Evolutionary conservation across 2,113 vertebrate genomes (phyloP).

Genomic region (Microtus richardsoni): DNA sequence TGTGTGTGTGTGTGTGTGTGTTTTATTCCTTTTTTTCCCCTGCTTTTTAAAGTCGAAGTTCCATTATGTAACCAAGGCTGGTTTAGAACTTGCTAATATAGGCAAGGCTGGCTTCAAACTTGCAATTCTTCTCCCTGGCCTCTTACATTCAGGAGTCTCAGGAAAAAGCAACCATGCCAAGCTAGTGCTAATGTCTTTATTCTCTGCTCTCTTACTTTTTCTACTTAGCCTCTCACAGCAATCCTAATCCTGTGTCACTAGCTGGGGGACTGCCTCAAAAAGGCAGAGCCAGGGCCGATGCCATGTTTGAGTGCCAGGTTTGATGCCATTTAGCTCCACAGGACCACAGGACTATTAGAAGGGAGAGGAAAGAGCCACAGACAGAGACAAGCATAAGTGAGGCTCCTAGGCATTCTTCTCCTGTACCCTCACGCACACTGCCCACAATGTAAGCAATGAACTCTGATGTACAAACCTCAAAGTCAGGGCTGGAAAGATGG

Average conservation of each 20-base stretch:
- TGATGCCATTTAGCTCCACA: not conserved
- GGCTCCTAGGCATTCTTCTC: not conserved
- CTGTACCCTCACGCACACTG: not conserved
- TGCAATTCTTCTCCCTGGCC: not conserved
- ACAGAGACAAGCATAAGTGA: not conserved
- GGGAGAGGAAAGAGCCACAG: not conserved
- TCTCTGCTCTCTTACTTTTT: not conserved
- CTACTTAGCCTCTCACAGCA: not conserved
- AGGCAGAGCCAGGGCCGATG: not conserved
- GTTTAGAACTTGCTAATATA: not conserved
- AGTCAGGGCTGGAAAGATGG: too few relatives aligned
- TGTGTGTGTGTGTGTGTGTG: not conserved
- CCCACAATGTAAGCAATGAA: not conserved
- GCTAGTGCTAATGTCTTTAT: not conserved
- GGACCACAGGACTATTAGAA: not conserved
- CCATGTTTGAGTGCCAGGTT: too few relatives aligned
- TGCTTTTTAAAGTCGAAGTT: not conserved
- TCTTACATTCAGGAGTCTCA: not conserved
- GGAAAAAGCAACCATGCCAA: not conserved
- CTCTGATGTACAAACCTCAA: not conserved
- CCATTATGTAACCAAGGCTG: not conserved
- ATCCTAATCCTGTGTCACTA: not conserved
- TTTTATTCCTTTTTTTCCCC: not conserved
- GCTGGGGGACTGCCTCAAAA: not conserved
- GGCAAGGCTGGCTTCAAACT: not conserved